Conservation (phyloP, 2,797 vertebrate species). For the Nannoperca australis region DNA sequence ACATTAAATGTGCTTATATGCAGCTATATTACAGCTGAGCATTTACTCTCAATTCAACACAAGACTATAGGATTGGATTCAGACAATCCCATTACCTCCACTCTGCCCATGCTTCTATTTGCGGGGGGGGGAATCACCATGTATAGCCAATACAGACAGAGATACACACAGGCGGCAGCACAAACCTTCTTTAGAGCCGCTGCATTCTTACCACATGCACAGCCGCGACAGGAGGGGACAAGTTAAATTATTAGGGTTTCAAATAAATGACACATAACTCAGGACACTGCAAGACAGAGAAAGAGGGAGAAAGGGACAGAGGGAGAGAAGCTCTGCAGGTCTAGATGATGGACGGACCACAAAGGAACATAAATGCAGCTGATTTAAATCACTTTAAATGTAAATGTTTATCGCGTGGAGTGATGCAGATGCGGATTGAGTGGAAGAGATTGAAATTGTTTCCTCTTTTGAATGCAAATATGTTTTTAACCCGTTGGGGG, state of each 20-base stretch:
- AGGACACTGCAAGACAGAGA: conserved; percentile 69
- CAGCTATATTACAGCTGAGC: conserved; percentile 37
- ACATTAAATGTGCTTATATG: conserved; percentile 12
- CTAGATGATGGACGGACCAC: conserved; percentile 83
- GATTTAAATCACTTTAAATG: conserved; percentile 90
- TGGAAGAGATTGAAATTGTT: conserved; percentile 78
- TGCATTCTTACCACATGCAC: conserved; percentile 70
- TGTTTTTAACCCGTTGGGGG: conserved; percentile 66
- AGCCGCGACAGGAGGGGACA: conserved; percentile 64
- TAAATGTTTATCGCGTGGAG: conserved; percentile 86
- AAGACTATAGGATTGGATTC: conserved; percentile 49
- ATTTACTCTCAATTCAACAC: conserved; percentile 59
- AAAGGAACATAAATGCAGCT: conserved; percentile 83
- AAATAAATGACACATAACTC: conserved; percentile 88
- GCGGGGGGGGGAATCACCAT: conserved; percentile 34
- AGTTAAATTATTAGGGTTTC: conserved; percentile 86
- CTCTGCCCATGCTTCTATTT: conserved; percentile 50
- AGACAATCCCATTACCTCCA: conserved; percentile 66
- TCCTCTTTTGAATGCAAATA: conserved; percentile 76
- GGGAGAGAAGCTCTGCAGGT: conserved; percentile 56
- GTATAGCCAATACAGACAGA: conserved; percentile 52
- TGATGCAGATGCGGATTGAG: conserved; percentile 84
- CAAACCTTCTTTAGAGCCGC: conserved; percentile 62
- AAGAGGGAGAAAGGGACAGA: conserved; percentile 15
- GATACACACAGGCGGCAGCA: conserved; percentile 46